phyloP scores from a whole-genome alignment of 2,113 vertebrate species.

The Tangachromis dhanisi region DNA sequence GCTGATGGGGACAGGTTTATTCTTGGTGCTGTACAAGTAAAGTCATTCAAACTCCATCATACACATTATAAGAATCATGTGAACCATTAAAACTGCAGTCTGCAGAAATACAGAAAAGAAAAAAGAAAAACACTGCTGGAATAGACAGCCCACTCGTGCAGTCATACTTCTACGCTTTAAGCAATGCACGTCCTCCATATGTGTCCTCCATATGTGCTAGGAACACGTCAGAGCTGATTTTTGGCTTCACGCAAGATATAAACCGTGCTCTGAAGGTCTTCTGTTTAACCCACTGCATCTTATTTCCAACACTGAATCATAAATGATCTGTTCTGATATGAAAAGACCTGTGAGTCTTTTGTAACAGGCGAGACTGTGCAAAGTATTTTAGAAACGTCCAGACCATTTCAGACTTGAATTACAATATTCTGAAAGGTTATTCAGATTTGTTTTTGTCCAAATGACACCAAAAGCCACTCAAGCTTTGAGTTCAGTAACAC shows the following conservation, averaged over 20 bases:
- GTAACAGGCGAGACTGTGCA: background rate
- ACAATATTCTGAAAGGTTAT: background rate
- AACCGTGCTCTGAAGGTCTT: background rate
- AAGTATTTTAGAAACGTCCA: background rate
- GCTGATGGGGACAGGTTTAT: background rate
- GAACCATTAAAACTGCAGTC: background rate
- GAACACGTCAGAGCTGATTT: background rate
- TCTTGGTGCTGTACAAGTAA: background rate
- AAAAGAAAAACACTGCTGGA: background rate
- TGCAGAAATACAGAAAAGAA: background rate
- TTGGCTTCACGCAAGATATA: background rate
- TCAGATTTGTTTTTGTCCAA: background rate
- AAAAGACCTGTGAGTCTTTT: background rate
- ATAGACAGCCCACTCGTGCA: background rate
- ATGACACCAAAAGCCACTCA: background rate
- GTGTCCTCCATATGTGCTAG: background rate
- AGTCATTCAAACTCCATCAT: background rate
- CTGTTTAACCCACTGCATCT: background rate
- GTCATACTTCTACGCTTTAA: background rate
- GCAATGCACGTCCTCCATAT: background rate
- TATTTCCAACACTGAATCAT: background rate
- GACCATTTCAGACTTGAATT: background rate
- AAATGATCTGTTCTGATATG: background rate
- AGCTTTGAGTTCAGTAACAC: background rate
- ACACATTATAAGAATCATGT: background rate